Percentiles rank a stretch among this genome's conserved stretches.
Evolutionary conservation across 2,888 invertebrate species (phyloP).

Genomic region (Cataglyphis altisquamis): DNA sequence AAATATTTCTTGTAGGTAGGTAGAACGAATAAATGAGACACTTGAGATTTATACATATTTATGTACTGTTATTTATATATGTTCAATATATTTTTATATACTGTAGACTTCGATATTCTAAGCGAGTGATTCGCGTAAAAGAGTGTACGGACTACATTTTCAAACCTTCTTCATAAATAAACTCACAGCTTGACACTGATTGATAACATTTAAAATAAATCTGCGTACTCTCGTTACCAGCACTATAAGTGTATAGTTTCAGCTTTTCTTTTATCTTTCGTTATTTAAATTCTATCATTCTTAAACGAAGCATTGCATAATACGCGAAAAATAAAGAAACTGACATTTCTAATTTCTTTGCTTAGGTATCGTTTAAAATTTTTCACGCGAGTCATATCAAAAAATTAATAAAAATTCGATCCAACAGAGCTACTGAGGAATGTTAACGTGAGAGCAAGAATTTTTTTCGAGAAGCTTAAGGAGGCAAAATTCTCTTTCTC

Average conservation of each 20-base stretch:
- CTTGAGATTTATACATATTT: neutral
- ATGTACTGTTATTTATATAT: neutral
- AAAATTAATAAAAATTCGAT: neutral
- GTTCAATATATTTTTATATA: neutral
- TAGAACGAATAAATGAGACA: neutral
- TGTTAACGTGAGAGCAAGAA: neutral
- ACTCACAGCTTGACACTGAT: neutral
- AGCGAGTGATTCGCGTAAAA: neutral
- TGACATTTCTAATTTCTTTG: neutral
- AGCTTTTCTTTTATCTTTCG: neutral
- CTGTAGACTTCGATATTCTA: neutral
- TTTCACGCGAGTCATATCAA: neutral
- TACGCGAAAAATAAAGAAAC: neutral
- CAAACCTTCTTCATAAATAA: neutral
- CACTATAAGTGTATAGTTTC: neutral
- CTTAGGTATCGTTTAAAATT: neutral
- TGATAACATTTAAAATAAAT: constrained; percentile 13
- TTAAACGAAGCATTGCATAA: constrained; percentile 8
- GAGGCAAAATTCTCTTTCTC: neutral
- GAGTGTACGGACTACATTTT: neutral
- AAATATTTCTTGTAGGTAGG: neutral
- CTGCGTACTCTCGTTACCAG: neutral
- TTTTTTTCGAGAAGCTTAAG: neutral
- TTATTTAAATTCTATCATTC: neutral
- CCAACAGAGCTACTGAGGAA: neutral